Conservation (phyloP, 2,888 invertebrate genomes). For the Nudaria mundana region DNA sequence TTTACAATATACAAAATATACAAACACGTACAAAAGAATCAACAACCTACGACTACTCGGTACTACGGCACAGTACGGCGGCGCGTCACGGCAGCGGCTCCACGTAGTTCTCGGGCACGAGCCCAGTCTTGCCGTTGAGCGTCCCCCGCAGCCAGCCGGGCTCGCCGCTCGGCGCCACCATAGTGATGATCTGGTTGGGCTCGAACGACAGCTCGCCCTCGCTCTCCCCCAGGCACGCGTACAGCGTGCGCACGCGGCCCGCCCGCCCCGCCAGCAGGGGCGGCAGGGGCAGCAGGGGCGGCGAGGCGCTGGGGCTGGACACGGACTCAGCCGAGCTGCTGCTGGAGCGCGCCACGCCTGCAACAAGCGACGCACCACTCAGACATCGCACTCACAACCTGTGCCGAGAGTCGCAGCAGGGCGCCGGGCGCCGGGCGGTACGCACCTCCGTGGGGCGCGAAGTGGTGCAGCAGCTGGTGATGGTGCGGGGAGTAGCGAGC, state of each 20-base stretch:
- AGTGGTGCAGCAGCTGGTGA: constrained; percentile 63
- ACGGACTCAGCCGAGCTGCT: constrained; percentile 93
- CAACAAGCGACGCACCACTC: too few relatives aligned
- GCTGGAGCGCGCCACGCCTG: constrained; percentile 49
- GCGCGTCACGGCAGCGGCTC: constrained; percentile 88
- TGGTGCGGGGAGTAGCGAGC: constrained; percentile 66
- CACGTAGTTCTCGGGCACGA: constrained; percentile 98
- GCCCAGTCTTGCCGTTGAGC: constrained; percentile 93
- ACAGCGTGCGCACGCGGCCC: constrained; percentile 92
- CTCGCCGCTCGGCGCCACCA: constrained; percentile 96
- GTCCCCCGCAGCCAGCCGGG: constrained; percentile 99
- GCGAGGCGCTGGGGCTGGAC: constrained; percentile 78
- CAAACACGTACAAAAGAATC: constrained; percentile 66
- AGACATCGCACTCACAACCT: too few relatives aligned
- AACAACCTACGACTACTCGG: constrained; percentile 58
- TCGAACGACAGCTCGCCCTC: constrained; percentile 98
- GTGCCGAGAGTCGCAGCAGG: too few relatives aligned
- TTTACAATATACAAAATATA: constrained; percentile 77
- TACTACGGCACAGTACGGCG: too few relatives aligned
- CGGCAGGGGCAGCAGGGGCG: constrained; percentile 22
- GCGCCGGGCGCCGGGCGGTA: too few relatives aligned
- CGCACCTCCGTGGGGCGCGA: constrained; percentile 81
- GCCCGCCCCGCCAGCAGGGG: neutral
- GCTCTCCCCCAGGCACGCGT: constrained; percentile 97
- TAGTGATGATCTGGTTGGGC: constrained; percentile 98